phyloP scores from a whole-genome alignment of 2,797 vertebrate species.

The Perodicticus potto region DNA sequence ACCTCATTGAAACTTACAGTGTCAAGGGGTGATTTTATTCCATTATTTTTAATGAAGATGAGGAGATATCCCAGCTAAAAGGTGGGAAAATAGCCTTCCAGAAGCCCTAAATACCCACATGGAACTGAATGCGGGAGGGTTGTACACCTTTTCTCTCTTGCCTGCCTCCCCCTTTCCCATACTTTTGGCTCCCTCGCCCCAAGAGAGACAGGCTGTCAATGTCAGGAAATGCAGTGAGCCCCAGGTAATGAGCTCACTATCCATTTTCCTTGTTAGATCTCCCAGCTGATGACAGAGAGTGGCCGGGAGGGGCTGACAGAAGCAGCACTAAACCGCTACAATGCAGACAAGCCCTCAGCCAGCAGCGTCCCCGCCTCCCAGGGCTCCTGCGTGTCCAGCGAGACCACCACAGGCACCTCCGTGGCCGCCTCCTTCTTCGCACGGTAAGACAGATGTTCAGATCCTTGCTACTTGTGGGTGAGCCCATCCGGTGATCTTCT shows the following conservation, averaged over 20 bases:
- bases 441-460: constrained; percentile 90
- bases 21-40: constrained; percentile 73
- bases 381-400: constrained; percentile 87
- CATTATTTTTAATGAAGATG: constrained; percentile 79
- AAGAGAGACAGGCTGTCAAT: background rate
- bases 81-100: constrained; percentile 35
- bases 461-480: background rate
- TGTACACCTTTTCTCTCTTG: background rate
- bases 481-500: background rate
- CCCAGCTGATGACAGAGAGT: constrained; percentile 94
- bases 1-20: constrained; percentile 58
- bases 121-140: background rate
- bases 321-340: constrained; percentile 93
- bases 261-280: constrained; percentile 90
- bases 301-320: constrained; percentile 94
- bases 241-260: constrained; percentile 57
- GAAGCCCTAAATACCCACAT: constrained; percentile 31
- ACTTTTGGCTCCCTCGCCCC: background rate
- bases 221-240: background rate
- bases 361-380: constrained; percentile 89
- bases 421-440: constrained; percentile 98
- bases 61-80: constrained; percentile 54
- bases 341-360: constrained; percentile 92
- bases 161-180: rapidly evolving
- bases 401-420: constrained; percentile 92